These are phyloP conservation scores for Drosophila oshimai DNA, from an alignment of 1,140 invertebrate genomes.

Conservation along the genomic window DNA sequence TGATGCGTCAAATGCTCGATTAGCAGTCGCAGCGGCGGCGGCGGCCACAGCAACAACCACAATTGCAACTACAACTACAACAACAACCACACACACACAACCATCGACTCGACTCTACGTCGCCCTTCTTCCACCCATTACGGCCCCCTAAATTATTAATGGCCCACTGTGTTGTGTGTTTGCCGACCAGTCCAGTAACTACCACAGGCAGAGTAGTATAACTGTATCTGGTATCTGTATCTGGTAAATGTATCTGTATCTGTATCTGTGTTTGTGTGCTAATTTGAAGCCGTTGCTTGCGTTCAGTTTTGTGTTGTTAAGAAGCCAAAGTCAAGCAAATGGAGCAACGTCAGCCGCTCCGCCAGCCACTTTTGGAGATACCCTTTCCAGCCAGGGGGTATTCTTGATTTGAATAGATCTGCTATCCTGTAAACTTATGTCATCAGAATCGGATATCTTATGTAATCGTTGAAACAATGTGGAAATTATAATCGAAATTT, in stretches of 20 bases:
- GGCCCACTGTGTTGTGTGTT: background rate
- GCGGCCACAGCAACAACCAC: background rate
- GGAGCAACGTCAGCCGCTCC: background rate
- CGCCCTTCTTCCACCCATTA: background rate
- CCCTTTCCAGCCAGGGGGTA: background rate
- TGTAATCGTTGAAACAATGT: no score
- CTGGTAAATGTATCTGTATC: background rate
- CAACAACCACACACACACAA: no score
- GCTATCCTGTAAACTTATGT: no score
- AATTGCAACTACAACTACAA: background rate
- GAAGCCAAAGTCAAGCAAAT: constrained; percentile 17
- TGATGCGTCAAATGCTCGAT: constrained; percentile 49
- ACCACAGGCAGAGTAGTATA: no score
- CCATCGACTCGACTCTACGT: background rate
- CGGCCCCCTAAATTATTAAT: constrained; percentile 34
- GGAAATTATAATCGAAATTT: no score
- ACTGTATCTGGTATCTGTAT: no score
- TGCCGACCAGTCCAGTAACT: no score
- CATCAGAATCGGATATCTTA: no score
- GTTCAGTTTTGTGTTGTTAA: background rate
- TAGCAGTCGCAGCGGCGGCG: constrained; percentile 25
- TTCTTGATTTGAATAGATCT: background rate
- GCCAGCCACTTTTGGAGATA: background rate
- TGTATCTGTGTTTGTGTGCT: background rate
- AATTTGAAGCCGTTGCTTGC: constrained; percentile 15